Evolutionary conservation across 2,113 vertebrate species (phyloP).

Genomic region (Etheostoma cragini): DNA sequence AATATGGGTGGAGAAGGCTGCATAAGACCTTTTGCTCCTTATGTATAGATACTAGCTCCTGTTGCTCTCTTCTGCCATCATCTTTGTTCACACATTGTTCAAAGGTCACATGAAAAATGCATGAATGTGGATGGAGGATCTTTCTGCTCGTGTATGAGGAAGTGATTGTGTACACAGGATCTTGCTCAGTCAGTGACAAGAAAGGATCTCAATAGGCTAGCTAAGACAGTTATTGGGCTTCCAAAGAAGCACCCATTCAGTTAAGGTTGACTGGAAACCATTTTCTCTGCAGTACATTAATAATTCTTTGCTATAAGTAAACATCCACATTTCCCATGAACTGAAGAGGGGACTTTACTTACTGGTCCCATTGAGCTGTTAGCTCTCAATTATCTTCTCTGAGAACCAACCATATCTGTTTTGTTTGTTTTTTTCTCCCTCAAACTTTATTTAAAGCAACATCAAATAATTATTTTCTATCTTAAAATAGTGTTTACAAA

Average conservation of each 20-base stretch:
- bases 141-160: conserved; percentile 64
- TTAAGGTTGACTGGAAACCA: conserved; percentile 21
- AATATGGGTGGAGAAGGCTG: conserved; percentile 10
- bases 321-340: neutral
- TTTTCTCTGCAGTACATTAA: neutral
- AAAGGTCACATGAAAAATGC: conserved; percentile 86
- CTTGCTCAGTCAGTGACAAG: conserved; percentile 38
- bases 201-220: conserved; percentile 29
- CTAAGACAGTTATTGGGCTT: conserved; percentile 16
- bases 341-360: neutral
- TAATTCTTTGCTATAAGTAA: neutral
- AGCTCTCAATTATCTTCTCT: neutral
- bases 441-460: neutral
- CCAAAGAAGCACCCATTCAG: conserved; percentile 26
- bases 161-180: conserved; percentile 50
- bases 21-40: conserved; percentile 30
- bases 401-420: neutral
- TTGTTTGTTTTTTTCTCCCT: too few relatives aligned
- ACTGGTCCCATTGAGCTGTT: too few relatives aligned
- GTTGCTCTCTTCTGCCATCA: conserved; percentile 69
- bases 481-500: too few relatives aligned
- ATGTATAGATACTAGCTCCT: conserved; percentile 57
- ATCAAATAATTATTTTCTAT: too few relatives aligned
- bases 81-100: conserved; percentile 76
- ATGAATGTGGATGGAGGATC: conserved; percentile 71